Evolutionary conservation across 2,113 vertebrate genomes (phyloP).

Genomic region (Callaeas wilsoni): DNA sequence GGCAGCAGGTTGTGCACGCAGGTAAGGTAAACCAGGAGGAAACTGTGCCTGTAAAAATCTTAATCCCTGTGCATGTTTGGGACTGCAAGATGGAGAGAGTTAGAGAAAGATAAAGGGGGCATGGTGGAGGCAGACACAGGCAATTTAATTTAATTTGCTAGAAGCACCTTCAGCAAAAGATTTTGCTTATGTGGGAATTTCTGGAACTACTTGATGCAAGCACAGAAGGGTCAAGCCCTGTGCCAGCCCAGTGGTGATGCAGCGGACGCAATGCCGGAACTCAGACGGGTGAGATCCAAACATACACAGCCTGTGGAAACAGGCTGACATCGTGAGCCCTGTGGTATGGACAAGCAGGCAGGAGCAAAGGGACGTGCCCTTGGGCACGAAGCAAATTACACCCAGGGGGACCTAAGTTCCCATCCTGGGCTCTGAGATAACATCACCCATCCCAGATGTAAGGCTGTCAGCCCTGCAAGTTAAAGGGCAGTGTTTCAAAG

Average conservation of each 20-base stretch:
- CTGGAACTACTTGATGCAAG: background rate
- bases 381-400: background rate
- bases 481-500: background rate
- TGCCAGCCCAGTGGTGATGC: background rate
- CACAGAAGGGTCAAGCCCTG: background rate
- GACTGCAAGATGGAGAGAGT: background rate
- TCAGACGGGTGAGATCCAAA: background rate
- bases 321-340: background rate
- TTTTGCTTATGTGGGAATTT: background rate
- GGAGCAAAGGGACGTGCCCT: background rate
- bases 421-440: background rate
- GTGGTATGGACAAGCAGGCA: background rate
- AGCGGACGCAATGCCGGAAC: rapidly evolving
- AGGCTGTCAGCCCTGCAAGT: background rate
- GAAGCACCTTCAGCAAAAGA: background rate
- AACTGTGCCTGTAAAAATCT: background rate
- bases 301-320: background rate
- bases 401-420: background rate
- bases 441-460: background rate
- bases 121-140: background rate
- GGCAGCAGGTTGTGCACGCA: background rate
- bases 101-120: background rate
- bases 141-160: background rate
- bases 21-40: background rate
- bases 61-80: background rate